Evolutionary conservation across 1,140 invertebrate species (phyloP), one percentile per base, ranked within the genome.

Genomic region (Oedothorax gibbosus): DNA sequence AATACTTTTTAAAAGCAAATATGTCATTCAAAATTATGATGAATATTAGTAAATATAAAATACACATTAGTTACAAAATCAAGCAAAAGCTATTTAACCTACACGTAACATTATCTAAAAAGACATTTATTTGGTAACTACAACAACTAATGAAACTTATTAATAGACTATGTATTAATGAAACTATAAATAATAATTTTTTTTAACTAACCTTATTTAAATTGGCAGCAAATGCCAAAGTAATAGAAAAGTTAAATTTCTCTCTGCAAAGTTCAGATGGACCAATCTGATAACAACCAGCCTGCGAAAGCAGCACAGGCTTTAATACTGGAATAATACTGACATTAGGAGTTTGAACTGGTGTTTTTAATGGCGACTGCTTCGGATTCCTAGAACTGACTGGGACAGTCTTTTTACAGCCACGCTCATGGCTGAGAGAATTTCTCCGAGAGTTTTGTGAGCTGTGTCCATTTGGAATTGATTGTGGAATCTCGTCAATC

Each of bases 281-380:
- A 12, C 91, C 91, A 50, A 91, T 89, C 81, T 90, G 90, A 85
- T 91, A 91, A 85, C 87, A 90, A 7, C 90, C 90, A 54, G 90
- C 90, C 20, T 88, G 88, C 73, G 90, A 89, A 87, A 90, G 88
- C 12, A 91, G 85, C 8, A 90, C 80, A 60, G 90, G 90, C 57
- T 90, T 88, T 56, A 91, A 87, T 72, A 21, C 88, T 87, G 9
- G 21, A 5, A 35, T 35, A 35, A 35, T 35, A 66, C 50, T 64
- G 20, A 49, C 71, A 18, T 54, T 20, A 7, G 72, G 15, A 54
- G 51, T 1, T 12, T 68, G 51, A 65, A 10, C 18, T 49, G 57
- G 51, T 10, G 18, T 14, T 7, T 53, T 75, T 7, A 50, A 49
- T 15, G 60, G 14, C n/a, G 71, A 21, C 7, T 51, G 62, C 20